Evolutionary conservation across 2,888 invertebrate genomes (phyloP).

Genomic region (Philopedon plagiatum): DNA sequence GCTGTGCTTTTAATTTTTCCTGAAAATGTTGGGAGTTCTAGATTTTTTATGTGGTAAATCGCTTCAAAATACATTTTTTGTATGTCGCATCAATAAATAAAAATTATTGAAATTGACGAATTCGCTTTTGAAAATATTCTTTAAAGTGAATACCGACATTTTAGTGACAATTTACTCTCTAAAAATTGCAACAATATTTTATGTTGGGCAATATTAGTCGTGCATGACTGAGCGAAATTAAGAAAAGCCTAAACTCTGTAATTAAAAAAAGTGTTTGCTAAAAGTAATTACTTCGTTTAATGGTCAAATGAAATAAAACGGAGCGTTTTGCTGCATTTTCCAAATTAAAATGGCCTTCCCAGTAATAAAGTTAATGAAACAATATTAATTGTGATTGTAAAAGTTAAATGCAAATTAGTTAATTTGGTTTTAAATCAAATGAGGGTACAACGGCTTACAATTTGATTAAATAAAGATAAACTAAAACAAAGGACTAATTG

Average conservation of each 20-base stretch:
- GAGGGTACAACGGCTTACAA: constrained; percentile 4
- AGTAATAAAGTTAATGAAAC: constrained; percentile 25
- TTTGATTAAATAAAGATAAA: constrained; percentile 17
- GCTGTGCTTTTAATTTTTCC: too few species aligned
- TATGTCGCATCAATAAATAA: too few species aligned
- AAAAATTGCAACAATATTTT: background rate
- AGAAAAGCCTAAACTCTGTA: background rate
- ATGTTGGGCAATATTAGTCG: background rate
- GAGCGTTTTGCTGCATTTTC: constrained; percentile 5
- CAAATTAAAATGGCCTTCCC: constrained; percentile 16
- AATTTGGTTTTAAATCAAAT: constrained; percentile 24
- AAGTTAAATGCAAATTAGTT: constrained; percentile 25
- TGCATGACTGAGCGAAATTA: background rate
- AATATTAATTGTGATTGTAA: constrained; percentile 28
- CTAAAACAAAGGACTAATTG: background rate
- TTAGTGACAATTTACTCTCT: too few species aligned
- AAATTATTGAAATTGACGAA: too few species aligned
- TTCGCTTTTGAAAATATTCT: too few species aligned
- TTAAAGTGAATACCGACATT: too few species aligned
- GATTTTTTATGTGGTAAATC: too few species aligned
- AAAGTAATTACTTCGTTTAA: constrained; percentile 1
- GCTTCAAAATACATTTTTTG: too few species aligned
- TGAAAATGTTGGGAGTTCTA: too few species aligned
- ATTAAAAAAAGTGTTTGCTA: background rate
- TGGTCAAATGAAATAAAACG: constrained; percentile 2